Conservation (phyloP, 2,888 invertebrate genomes). For the Arctia plantaginis region DNA sequence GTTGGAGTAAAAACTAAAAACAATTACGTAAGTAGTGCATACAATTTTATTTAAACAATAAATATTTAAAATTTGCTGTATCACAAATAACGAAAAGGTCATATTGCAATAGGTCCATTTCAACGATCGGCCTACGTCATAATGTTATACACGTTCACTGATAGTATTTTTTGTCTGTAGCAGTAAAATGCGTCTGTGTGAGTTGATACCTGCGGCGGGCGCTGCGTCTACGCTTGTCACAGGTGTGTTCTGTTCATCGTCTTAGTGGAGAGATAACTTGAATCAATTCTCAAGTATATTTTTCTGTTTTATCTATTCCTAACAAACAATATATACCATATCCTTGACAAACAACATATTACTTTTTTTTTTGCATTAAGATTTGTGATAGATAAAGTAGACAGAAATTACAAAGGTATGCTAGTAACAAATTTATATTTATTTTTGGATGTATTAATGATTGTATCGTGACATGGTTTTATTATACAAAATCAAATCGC, state of each 20-base stretch:
- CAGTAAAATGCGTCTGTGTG: conserved; percentile 15
- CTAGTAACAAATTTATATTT: not conserved
- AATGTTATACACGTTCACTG: conserved; percentile 12
- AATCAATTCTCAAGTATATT: not conserved
- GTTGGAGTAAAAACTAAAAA: too few relatives aligned
- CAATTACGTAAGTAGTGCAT: too few relatives aligned
- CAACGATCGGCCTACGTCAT: not conserved
- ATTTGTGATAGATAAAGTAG: not conserved
- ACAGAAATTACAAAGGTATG: not conserved
- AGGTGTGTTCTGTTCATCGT: conserved; percentile 37
- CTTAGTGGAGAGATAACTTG: conserved; percentile 8
- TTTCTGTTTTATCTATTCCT: too few relatives aligned
- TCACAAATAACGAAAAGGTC: not conserved
- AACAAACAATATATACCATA: not conserved
- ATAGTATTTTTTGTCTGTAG: conserved; percentile 16
- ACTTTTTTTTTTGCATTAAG: not conserved
- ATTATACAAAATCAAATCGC: too few relatives aligned
- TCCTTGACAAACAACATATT: not conserved
- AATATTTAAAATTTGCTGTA: too few relatives aligned
- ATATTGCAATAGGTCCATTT: not conserved
- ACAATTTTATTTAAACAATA: too few relatives aligned
- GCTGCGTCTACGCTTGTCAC: conserved; percentile 27
- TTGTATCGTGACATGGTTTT: not conserved
- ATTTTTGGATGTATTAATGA: not conserved
- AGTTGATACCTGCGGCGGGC: conserved; percentile 39